Evolutionary conservation across 2,113 vertebrate species (phyloP).

Genomic region (Limanda limanda): DNA sequence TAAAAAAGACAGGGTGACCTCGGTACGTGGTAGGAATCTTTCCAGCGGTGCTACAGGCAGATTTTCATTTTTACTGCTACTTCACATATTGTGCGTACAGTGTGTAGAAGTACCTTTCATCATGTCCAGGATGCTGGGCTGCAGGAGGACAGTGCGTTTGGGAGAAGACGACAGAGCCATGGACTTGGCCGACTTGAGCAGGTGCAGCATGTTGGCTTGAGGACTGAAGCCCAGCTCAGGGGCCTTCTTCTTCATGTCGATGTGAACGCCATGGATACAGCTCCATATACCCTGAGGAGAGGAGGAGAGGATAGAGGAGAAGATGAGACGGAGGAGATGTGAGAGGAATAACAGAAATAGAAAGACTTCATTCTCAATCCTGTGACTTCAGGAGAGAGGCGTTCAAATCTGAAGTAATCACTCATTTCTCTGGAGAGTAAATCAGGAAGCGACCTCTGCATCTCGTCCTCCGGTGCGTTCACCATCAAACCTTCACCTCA

Average conservation of each 20-base stretch:
- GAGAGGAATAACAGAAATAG: conserved; percentile 4
- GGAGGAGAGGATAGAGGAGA: conserved; percentile 39
- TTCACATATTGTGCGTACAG: not conserved
- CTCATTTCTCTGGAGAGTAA: conserved; percentile 46
- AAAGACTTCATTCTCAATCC: conserved; percentile 32
- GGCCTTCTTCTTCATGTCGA: conserved; percentile 95
- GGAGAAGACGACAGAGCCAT: conserved; percentile 93
- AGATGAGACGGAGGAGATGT: not conserved
- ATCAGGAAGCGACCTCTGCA: conserved; percentile 38
- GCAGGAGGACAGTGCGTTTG: conserved; percentile 88
- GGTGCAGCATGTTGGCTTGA: conserved; percentile 96
- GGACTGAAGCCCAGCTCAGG: conserved; percentile 93
- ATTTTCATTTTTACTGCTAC: not conserved
- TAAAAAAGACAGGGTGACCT: conserved; percentile 11
- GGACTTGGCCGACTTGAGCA: conserved; percentile 94
- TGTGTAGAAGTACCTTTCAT: conserved; percentile 85
- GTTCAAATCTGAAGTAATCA: conserved; percentile 5
- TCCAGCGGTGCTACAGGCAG: not conserved
- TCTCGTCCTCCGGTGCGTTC: conserved; percentile 29
- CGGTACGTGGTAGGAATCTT: not conserved
- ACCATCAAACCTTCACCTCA: conserved; percentile 57
- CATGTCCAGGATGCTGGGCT: conserved; percentile 90
- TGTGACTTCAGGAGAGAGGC: conserved; percentile 23
- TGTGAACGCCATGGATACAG: conserved; percentile 97
- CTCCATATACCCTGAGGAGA: conserved; percentile 94